These are phyloP conservation scores for Sparidentex hasta DNA, from an alignment of 2,797 vertebrate species.

Conservation along the genomic window DNA sequence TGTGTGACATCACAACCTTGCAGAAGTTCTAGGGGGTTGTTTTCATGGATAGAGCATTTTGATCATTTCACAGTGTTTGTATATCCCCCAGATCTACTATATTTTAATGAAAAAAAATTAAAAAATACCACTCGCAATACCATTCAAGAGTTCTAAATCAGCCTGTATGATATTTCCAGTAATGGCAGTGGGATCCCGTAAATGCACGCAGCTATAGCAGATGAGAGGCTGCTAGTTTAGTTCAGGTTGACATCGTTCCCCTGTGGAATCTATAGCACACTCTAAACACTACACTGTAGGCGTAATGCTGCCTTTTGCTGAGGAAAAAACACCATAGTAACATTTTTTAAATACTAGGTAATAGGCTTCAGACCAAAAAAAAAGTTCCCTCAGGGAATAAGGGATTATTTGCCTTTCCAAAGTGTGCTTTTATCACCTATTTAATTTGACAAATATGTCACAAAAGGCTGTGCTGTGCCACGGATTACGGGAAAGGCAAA, in stretches of 20 bases:
- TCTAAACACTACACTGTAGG: background rate
- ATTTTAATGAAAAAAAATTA: background rate
- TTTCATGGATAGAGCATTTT: no score
- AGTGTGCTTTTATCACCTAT: constrained; percentile 12
- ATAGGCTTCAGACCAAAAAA: background rate
- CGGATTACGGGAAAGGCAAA: constrained; percentile 1
- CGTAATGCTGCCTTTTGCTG: background rate
- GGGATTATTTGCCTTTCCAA: background rate
- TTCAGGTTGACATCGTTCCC: background rate
- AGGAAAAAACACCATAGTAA: background rate
- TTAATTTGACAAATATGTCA: constrained; percentile 12
- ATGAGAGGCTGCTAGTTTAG: background rate
- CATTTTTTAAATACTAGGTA: background rate
- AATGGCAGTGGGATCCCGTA: background rate
- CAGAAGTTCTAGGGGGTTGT: no score
- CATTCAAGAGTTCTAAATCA: background rate
- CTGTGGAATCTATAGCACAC: background rate
- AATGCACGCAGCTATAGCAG: background rate
- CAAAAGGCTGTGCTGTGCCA: constrained; percentile 3
- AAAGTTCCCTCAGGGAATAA: background rate
- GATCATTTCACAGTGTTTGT: no score
- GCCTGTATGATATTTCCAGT: background rate
- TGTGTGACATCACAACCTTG: no score
- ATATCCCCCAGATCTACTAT: no score
- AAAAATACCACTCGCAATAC: background rate